Evolutionary conservation across 2,797 vertebrate genomes (phyloP).

Genomic region (Sebastes vulpes): DNA sequence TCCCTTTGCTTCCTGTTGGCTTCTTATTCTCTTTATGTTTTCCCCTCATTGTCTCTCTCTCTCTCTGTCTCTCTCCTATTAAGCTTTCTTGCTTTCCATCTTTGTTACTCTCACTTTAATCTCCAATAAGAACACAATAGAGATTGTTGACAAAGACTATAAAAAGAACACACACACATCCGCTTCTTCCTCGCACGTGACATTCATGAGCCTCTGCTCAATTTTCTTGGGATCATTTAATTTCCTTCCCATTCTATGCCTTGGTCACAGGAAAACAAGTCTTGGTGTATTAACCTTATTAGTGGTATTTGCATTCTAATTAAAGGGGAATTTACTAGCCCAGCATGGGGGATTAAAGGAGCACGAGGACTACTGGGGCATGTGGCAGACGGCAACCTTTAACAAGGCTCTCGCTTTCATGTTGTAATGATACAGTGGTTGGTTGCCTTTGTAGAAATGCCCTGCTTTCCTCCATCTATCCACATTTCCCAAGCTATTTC

Average conservation of each 20-base stretch:
- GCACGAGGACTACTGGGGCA: constrained; percentile 47
- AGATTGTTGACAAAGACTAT: constrained; percentile 9
- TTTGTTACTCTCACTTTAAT: constrained; percentile 41
- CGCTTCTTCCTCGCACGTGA: not conserved
- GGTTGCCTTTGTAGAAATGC: constrained; percentile 51
- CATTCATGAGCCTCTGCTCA: constrained; percentile 36
- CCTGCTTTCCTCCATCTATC: constrained; percentile 25
- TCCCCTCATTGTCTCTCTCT: not conserved
- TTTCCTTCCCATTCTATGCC: constrained; percentile 46
- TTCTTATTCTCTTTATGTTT: constrained; percentile 39
- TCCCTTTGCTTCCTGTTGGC: constrained; percentile 24
- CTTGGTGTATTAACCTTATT: constrained; percentile 81
- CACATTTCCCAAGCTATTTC: constrained; percentile 30
- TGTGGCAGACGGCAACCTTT: constrained; percentile 74
- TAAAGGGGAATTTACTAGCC: constrained; percentile 79
- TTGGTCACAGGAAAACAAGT: constrained; percentile 67
- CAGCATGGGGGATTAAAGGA: constrained; percentile 76
- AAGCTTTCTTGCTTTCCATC: not conserved
- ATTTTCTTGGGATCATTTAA: constrained; percentile 57
- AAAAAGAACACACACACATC: not conserved
- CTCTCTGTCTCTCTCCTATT: not conserved
- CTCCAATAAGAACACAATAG: constrained; percentile 14
- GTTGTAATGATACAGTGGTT: constrained; percentile 61
- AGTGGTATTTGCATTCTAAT: constrained; percentile 81
- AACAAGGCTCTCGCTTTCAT: constrained; percentile 68